These are phyloP conservation scores for Cantharis lateralis DNA, from an alignment of 2,888 invertebrate genomes.

Conservation along the genomic window DNA sequence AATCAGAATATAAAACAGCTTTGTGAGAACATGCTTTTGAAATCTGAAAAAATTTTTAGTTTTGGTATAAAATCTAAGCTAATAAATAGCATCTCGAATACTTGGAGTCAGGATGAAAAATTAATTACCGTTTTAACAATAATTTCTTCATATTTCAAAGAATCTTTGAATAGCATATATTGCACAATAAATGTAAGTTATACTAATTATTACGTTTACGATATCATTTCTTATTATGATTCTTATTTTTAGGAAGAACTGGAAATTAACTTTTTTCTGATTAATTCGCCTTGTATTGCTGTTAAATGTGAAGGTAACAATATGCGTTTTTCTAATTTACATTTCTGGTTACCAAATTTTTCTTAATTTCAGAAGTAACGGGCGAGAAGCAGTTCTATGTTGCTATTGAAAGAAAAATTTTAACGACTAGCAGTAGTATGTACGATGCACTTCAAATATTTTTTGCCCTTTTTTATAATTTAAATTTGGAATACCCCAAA, in stretches of 20 bases:
- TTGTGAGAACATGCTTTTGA: not conserved
- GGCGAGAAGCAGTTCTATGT: not conserved
- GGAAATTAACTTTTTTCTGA: not conserved
- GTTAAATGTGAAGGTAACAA: not conserved
- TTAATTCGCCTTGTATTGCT: not conserved
- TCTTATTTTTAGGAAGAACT: not conserved
- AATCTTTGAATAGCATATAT: not conserved
- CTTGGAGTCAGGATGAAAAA: not conserved
- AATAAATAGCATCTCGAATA: not conserved
- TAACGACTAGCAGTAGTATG: not conserved
- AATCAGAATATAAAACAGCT: too few relatives aligned
- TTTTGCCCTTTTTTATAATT: not conserved
- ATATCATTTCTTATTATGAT: not conserved
- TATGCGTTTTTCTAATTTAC: not conserved
- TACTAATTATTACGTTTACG: not conserved
- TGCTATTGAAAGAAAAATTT: not conserved
- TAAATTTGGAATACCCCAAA: too few relatives aligned
- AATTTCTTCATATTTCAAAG: too few relatives aligned
- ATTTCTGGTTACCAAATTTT: not conserved
- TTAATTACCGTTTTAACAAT: not conserved
- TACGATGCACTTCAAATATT: not conserved
- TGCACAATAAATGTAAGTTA: not conserved
- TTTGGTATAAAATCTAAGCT: not conserved
- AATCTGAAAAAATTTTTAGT: not conserved
- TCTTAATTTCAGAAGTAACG: not conserved